Conservation (phyloP, 2,888 invertebrate species). For the Furcula furcula region DNA sequence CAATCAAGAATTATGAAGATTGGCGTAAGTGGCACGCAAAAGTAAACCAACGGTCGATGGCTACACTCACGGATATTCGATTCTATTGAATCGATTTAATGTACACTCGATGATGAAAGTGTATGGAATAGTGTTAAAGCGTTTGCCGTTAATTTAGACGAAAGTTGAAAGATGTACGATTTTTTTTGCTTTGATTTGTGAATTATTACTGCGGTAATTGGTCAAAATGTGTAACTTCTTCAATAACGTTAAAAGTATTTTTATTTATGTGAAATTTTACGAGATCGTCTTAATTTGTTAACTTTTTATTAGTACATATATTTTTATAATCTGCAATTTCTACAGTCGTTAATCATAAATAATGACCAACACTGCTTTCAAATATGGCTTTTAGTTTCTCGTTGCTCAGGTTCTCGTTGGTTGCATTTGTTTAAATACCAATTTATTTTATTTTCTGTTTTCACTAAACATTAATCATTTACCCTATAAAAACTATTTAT, state of each 20-base stretch:
- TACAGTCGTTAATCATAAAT: too few species aligned
- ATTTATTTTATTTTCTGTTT: too few species aligned
- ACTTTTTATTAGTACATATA: too few species aligned
- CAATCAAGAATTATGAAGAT: constrained; percentile 55
- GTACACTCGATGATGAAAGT: constrained; percentile 1
- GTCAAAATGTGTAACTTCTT: neutral
- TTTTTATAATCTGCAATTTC: too few species aligned
- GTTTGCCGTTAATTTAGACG: neutral
- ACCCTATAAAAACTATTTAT: too few species aligned
- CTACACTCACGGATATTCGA: constrained; percentile 6
- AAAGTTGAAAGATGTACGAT: neutral
- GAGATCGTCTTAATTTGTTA: too few species aligned
- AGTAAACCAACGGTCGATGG: constrained; percentile 23
- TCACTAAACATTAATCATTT: too few species aligned
- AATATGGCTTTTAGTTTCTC: too few species aligned
- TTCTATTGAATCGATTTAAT: constrained; percentile 13
- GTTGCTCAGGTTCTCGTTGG: too few species aligned
- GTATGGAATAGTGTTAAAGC: neutral
- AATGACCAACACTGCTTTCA: too few species aligned
- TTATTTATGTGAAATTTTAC: too few species aligned
- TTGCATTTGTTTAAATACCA: too few species aligned
- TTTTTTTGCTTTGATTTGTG: neutral
- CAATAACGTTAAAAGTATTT: neutral
- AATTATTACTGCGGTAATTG: neutral
- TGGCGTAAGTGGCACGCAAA: constrained; percentile 56